These are phyloP conservation scores for Epicauta chinensis DNA, from an alignment of 1,140 invertebrate species.

Conservation along the genomic window DNA sequence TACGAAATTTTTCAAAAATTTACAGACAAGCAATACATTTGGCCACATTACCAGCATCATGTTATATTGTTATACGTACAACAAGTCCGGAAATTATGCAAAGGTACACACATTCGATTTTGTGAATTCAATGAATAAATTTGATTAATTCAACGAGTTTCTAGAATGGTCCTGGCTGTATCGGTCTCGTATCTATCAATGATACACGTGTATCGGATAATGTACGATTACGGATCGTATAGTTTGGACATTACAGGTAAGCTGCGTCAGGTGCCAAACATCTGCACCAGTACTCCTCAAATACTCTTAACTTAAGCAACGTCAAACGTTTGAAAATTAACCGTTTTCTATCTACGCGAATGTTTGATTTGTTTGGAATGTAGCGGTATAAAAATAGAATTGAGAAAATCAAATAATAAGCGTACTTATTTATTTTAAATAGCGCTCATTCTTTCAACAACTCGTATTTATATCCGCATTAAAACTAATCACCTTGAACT, in stretches of 20 bases:
- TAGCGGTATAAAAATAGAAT: no score
- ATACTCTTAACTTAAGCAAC: no score
- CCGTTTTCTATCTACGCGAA: no score
- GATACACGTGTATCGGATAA: conserved; percentile 78
- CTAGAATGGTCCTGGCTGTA: conserved; percentile 60
- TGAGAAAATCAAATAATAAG: no score
- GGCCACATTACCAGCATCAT: conserved; percentile 63
- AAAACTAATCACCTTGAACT: no score
- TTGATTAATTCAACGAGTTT: conserved; percentile 14
- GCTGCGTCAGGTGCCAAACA: conserved; percentile 5
- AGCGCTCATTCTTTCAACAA: no score
- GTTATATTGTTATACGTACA: conserved; percentile 63
- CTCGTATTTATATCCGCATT: no score
- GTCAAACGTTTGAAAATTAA: no score
- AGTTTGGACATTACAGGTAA: conserved; percentile 88
- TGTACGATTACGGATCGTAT: conserved; percentile 83
- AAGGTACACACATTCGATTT: conserved; percentile 45
- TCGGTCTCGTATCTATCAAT: conserved; percentile 78
- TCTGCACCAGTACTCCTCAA: no score
- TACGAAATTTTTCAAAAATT: conserved; percentile 48
- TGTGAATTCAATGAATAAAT: not conserved
- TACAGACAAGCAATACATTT: conserved; percentile 65
- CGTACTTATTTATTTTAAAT: no score
- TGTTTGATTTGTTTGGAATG: no score
- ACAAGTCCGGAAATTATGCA: conserved; percentile 57